Base-by-base conservation (phyloP, 2,888 invertebrate species). In the Plebejus argus region DNA sequence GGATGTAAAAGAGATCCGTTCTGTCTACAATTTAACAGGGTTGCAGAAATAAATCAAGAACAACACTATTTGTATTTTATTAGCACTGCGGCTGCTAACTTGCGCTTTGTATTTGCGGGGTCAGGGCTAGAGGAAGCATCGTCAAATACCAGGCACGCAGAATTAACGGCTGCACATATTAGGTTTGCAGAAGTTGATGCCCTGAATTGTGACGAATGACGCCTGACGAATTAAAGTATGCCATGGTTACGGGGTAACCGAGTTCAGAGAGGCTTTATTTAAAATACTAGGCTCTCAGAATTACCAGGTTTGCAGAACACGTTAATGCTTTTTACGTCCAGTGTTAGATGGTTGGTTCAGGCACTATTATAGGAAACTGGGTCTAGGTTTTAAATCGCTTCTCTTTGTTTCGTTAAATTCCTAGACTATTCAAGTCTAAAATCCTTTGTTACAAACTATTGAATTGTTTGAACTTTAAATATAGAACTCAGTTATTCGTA, bases 261-360 rank as follows among this genome's bases (percentile, higher is more conserved):
- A 45, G 53, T 53, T 53, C 5, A 15, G 53, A 18, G 53, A 18
- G 53, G 53, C 18, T 18, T 15, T 20, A 20, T 58, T 20, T 58
- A 7, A 23, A 23, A 66, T 66, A 66, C 1, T 15, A 28, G 15
- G 61, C 61, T 66, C 61, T 12, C 12, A 23, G 23, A 66, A 23
- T 28, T 28, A 33, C 66, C 15, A 66, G 33, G 66, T 28, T 28
- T 28, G 15, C 28, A 33, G 66, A 66, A 33, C 28, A 33, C 33
- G 66, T 28, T 66, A 66, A 66, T 66, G 66, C 66, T 66, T 66
- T 66, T 23, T 28, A 66, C 58, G n/a, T 58, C 58, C 7, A 18
- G n/a, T 58, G 7, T 18, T 3, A 58, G 58, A 58, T 18, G 53
- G 18, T 53, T 53, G 18, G 53, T 53, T 53, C 53, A 53, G 53